Evolutionary conservation across 2,888 invertebrate genomes (phyloP).

Genomic region (Molorchus minor): DNA sequence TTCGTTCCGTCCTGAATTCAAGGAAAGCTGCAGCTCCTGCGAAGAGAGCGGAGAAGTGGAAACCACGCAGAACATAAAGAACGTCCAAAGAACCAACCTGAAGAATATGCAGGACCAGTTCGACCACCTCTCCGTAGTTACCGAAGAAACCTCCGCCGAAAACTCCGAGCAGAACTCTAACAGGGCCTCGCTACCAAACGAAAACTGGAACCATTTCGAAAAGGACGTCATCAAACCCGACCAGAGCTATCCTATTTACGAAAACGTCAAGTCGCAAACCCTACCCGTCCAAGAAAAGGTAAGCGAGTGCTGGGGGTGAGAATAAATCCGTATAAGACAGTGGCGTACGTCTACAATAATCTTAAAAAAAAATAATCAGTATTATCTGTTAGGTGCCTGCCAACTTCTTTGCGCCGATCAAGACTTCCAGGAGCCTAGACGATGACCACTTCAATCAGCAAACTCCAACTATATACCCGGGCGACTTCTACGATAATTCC

Average conservation of each 20-base stretch:
- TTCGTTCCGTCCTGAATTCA: background rate
- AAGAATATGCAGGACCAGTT: constrained; percentile 68
- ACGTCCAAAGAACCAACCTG: constrained; percentile 63
- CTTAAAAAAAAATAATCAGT: no score
- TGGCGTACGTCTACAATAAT: no score
- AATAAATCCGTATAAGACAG: no score
- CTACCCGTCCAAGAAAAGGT: constrained; percentile 37
- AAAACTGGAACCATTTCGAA: constrained; percentile 49
- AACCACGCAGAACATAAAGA: constrained; percentile 61
- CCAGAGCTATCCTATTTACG: constrained; percentile 59
- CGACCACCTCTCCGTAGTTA: constrained; percentile 80
- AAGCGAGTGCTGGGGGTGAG: no score
- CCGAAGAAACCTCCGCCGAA: constrained; percentile 71
- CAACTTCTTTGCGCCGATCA: constrained; percentile 52
- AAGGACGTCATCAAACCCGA: constrained; percentile 58
- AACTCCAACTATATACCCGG: constrained; percentile 38
- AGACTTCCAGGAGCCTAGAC: constrained; percentile 54
- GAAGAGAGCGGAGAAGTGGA: constrained; percentile 61
- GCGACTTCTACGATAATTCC: constrained; percentile 30
- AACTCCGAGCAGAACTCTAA: constrained; percentile 59
- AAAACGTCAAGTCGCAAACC: constrained; percentile 48
- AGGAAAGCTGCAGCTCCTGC: constrained; percentile 59
- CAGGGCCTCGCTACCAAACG: constrained; percentile 46
- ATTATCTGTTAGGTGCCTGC: no score
- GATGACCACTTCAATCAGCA: constrained; percentile 51